These are phyloP conservation scores for Heterodera carotae DNA, from an alignment of 1,140 invertebrate genomes.

Conservation along the genomic window DNA sequence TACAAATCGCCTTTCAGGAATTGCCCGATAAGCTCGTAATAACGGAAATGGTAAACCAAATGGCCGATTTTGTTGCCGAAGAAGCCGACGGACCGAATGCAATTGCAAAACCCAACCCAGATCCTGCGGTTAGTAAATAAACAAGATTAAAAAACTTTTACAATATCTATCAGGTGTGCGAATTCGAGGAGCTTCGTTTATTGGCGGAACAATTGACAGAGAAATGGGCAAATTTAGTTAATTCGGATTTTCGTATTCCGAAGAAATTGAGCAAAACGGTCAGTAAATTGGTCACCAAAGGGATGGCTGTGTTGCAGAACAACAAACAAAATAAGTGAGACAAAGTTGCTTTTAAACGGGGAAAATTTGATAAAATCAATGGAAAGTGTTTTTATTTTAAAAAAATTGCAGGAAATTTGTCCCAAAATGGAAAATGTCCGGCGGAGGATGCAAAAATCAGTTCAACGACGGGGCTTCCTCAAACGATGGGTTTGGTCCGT, in stretches of 20 bases:
- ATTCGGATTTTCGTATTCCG: conserved; percentile 26
- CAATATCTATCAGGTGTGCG: background rate
- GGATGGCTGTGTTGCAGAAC: background rate
- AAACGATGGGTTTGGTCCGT: background rate
- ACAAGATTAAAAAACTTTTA: background rate
- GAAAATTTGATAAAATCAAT: background rate
- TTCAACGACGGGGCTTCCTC: background rate
- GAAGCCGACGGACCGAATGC: conserved; percentile 12
- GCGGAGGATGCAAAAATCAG: background rate
- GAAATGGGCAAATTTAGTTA: conserved; percentile 28
- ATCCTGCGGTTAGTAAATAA: background rate
- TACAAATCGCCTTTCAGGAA: background rate
- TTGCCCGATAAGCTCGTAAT: conserved; percentile 22
- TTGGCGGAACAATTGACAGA: conserved; percentile 28
- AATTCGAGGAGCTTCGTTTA: conserved; percentile 16
- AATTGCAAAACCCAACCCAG: background rate
- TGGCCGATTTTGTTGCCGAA: conserved; percentile 7
- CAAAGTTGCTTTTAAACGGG: too few species aligned
- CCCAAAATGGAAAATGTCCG: background rate
- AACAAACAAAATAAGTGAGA: background rate
- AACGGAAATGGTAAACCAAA: conserved; percentile 4
- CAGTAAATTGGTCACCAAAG: background rate
- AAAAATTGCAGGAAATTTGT: background rate
- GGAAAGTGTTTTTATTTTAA: background rate
- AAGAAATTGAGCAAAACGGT: conserved; percentile 16